A percentile compares a stretch with the other conserved stretches of the same genome.
Evolutionary conservation across 2,888 invertebrate genomes (phyloP).

Genomic region (Mycalesis mineus): DNA sequence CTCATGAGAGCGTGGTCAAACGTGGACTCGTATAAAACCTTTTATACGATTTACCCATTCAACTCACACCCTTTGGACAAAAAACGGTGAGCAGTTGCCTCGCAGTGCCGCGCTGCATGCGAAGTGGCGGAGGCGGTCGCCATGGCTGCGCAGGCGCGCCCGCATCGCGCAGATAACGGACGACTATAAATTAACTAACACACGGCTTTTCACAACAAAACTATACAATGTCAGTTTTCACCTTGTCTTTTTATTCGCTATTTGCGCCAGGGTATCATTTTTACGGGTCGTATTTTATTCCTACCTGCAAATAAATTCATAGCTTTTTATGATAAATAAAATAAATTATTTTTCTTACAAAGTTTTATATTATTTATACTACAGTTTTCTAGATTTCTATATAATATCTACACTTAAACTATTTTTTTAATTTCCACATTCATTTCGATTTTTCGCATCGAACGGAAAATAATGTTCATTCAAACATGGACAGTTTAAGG

Average conservation of each 20-base stretch:
- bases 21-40: no score
- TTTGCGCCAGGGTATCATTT: constrained; percentile 28
- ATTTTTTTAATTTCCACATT: no score
- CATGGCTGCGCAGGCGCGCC: constrained; percentile 56
- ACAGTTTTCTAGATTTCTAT: no score
- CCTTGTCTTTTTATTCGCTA: constrained; percentile 56
- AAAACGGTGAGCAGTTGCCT: constrained; percentile 48
- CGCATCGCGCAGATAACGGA: constrained; percentile 70
- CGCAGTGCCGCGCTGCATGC: constrained; percentile 65
- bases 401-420: no score
- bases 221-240: constrained; percentile 60
- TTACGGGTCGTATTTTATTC: constrained; percentile 3
- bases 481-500: no score
- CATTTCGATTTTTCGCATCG: no score
- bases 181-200: constrained; percentile 67
- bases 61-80: constrained; percentile 9
- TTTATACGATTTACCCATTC: not conserved
- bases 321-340: not conserved
- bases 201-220: constrained; percentile 68
- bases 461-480: no score
- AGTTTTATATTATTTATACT: no score
- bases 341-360: no score
- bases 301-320: not conserved
- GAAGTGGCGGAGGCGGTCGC: constrained; percentile 45
- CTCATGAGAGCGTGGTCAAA: no score